A percentile compares a stretch with the other conserved stretches of the same genome.
Evolutionary conservation across 1,140 invertebrate genomes (phyloP).

Genomic region (Lethrus apterus): DNA sequence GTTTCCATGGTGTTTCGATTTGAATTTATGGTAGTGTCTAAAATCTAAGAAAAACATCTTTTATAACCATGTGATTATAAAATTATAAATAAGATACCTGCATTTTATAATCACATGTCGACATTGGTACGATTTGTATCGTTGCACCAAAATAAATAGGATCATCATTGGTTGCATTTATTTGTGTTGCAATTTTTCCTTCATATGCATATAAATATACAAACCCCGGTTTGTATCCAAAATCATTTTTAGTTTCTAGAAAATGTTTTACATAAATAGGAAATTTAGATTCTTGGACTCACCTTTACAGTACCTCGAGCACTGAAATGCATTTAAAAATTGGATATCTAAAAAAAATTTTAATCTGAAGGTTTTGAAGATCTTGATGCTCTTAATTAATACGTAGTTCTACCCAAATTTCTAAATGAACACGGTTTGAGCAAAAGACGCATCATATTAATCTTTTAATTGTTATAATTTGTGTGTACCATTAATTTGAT

Average conservation of each 20-base stretch:
- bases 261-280: conserved; percentile 5
- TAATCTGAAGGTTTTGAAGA: no score
- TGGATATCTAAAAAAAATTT: neutral
- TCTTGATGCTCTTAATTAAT: no score
- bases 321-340: conserved; percentile 7
- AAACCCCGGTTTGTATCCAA: conserved; percentile 14
- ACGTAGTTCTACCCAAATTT: no score
- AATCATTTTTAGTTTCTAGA: conserved; percentile 1
- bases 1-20: neutral
- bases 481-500: no score
- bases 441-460: no score
- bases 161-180: conserved; percentile 12
- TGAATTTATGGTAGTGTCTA: neutral
- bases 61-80: no score
- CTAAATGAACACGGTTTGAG: no score
- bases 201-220: conserved; percentile 16
- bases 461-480: no score
- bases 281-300: neutral
- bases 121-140: conserved; percentile 6
- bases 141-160: conserved; percentile 11
- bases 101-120: conserved; percentile 18
- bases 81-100: conserved; percentile 10
- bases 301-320: conserved; percentile 21
- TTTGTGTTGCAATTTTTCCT: conserved; percentile 7
- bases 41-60: no score